Evolutionary conservation across 2,797 vertebrate species (phyloP), one percentile per base, ranked within the genome.

Genomic region (Propithecus perrieri): DNA sequence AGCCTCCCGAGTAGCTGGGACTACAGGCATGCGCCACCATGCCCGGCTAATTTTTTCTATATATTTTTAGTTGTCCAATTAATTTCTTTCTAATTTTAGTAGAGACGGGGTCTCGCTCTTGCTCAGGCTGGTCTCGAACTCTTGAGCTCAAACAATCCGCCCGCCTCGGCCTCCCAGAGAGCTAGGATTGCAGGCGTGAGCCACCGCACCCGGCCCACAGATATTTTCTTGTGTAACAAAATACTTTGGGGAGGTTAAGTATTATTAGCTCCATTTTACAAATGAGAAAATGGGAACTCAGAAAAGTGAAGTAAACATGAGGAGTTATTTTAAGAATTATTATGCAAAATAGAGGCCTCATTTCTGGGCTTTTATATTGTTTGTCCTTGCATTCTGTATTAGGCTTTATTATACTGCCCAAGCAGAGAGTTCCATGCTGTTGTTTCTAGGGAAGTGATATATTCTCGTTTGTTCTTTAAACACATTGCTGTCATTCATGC

Each of bases 251-350:
- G 53, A 74, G 72, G 13, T 28, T 69, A 63, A 87, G 13, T 71
- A 78, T 72, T 63, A 84, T 43, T 67, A 46, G 84, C 75, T 93
- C 41, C 53, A 83, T 69, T 83, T 96, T 69, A 75, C n/a, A 85
- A 84, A 79, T 63, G 41, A 92, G 53, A 95, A 91, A 88, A 76
- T 59, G 59, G 8, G 57, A 89, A 91, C 11, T 69, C 30, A 48
- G 65, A 41, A 55, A 83, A 43, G 13, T 17, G 14, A 93, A 79
- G 24, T 88, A 53, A 81, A 78, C 41, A 63, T 87, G 35, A 94
- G 67, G 41, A 46, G 41, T 71, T 80, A 67, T 94, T 74, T 81
- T 84, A 88, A 85, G 85, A 95, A 93, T 84, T 50, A 53, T 80
- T 65, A 61, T 41, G 26, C 88, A 41, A 93, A 93, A 75, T 7